A percentile compares a stretch with the other conserved stretches of the same genome.
phyloP scores from a whole-genome alignment of 2,797 vertebrate genomes.

The Trachops cirrhosus region DNA sequence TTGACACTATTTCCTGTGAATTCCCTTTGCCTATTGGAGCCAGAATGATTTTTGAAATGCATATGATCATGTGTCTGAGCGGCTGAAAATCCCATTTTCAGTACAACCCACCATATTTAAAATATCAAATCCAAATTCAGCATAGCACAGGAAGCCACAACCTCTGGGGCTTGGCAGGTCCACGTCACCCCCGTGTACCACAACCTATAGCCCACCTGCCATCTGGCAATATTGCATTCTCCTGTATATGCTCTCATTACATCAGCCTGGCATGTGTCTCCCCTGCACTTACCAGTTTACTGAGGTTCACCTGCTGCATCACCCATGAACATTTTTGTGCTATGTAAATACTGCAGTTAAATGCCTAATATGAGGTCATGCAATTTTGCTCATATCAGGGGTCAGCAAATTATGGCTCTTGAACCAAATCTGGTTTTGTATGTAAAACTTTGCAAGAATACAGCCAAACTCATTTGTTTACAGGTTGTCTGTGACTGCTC shows the following conservation, averaged over 20 bases:
- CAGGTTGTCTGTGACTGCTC: neutral
- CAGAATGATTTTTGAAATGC: neutral
- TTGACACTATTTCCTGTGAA: neutral
- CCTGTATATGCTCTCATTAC: fast-evolving
- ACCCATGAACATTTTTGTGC: neutral
- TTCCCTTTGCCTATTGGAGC: neutral
- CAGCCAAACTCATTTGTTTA: neutral
- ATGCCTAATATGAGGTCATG: neutral
- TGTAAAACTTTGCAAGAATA: neutral
- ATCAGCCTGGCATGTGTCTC: neutral
- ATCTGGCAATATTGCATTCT: fast-evolving
- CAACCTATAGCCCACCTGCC: no score
- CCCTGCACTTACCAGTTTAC: neutral
- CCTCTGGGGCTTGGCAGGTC: neutral
- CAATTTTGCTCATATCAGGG: neutral
- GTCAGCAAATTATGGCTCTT: neutral
- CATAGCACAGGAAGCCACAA: neutral
- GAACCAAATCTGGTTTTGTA: neutral
- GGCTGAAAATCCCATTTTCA: neutral
- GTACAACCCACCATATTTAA: neutral
- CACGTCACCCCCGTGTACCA: neutral
- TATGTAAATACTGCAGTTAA: neutral
- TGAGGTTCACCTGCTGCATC: neutral
- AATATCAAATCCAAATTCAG: neutral
- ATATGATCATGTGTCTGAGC: neutral